These are phyloP conservation scores for Bombus fervidus DNA, from an alignment of 1,140 invertebrate genomes.

Conservation along the genomic window DNA sequence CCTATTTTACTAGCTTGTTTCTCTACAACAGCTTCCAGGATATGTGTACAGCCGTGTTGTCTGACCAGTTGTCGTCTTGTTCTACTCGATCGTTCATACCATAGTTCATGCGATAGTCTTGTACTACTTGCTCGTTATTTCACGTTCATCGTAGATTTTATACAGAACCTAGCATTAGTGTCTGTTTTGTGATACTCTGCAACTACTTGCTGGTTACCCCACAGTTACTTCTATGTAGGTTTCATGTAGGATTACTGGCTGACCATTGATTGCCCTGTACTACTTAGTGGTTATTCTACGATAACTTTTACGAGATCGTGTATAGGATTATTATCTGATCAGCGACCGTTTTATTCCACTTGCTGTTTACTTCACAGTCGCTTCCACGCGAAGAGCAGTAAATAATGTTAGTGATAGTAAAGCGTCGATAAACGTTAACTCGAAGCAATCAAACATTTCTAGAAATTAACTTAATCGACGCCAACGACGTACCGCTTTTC, in stretches of 20 bases:
- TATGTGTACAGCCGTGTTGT: too few species aligned
- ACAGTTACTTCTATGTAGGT: background rate
- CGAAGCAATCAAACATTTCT: background rate
- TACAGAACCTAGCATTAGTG: background rate
- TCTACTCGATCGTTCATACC: background rate
- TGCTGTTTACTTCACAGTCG: background rate
- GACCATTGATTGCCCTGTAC: too few species aligned
- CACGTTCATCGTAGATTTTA: background rate
- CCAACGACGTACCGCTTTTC: background rate
- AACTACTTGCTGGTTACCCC: background rate
- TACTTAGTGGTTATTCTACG: background rate
- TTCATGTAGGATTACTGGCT: background rate
- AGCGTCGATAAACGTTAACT: background rate
- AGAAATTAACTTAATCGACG: slow-evolving; percentile 28
- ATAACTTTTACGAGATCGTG: background rate
- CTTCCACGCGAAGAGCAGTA: background rate
- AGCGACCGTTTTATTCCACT: background rate
- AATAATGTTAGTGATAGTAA: background rate
- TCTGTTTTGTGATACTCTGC: background rate
- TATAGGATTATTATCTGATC: background rate
- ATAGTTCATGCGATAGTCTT: background rate
- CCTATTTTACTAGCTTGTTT: background rate
- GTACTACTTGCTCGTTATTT: background rate
- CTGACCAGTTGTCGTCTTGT: too few species aligned
- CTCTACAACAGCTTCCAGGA: background rate